Percentiles rank a stretch among this genome's conserved stretches.
These are phyloP conservation scores for Lophius piscatorius DNA, from an alignment of 2,113 vertebrate genomes.

Conservation along the genomic window DNA sequence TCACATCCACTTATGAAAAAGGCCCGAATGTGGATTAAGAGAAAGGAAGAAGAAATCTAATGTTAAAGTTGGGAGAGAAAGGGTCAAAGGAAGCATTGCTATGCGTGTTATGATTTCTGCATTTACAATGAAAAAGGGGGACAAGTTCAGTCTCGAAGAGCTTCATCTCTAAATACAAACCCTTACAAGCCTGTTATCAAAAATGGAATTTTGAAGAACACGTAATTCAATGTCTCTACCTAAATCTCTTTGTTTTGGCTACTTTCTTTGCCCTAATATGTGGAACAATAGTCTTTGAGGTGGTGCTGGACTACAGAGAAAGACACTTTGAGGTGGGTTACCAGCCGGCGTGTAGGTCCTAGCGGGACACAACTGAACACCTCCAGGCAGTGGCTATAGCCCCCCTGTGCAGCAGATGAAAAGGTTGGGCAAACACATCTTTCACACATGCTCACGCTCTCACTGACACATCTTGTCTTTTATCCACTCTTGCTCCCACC, in stretches of 20 bases:
- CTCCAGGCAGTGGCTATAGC: slow-evolving; percentile 90
- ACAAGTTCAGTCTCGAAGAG: slow-evolving; percentile 30
- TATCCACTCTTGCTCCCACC: slow-evolving; percentile 52
- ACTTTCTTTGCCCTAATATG: slow-evolving; percentile 41
- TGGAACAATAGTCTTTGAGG: slow-evolving; percentile 64
- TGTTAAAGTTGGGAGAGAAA: not conserved
- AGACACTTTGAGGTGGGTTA: slow-evolving; percentile 88
- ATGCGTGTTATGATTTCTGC: not conserved
- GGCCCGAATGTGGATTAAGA: not conserved
- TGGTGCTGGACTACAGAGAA: slow-evolving; percentile 82
- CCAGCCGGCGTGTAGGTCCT: slow-evolving; percentile 84
- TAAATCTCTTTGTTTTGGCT: slow-evolving; percentile 13
- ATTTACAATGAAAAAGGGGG: slow-evolving; percentile 36
- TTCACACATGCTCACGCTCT: slow-evolving; percentile 81
- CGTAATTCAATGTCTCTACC: slow-evolving; percentile 15
- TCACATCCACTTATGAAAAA: not conserved
- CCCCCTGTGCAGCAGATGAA: slow-evolving; percentile 89
- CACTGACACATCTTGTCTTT: slow-evolving; percentile 71
- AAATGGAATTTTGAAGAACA: not conserved
- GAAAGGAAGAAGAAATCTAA: not conserved
- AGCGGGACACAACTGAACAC: slow-evolving; percentile 85
- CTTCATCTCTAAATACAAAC: slow-evolving; percentile 78
- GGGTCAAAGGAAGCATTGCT: slow-evolving; percentile 45
- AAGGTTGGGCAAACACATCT: slow-evolving; percentile 89
- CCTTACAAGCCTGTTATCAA: slow-evolving; percentile 54